Evolutionary conservation across 2,797 vertebrate genomes (phyloP).

Genomic region (Macropodus opercularis): DNA sequence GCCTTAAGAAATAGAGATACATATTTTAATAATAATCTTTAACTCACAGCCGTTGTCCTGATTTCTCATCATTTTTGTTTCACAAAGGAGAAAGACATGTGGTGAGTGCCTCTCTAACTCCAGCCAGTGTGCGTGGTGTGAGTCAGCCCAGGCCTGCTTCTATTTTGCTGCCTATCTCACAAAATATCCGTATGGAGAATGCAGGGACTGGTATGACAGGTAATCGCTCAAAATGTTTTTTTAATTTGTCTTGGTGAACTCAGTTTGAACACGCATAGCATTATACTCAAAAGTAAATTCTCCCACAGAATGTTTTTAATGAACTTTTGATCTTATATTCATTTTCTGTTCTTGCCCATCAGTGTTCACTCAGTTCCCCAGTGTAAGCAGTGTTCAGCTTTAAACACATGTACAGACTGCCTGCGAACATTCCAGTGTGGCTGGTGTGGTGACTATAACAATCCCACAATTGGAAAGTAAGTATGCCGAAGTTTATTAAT

Average conservation of each 20-base stretch:
- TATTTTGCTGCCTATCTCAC: constrained; percentile 93
- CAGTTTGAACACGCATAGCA: no score
- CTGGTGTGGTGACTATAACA: constrained; percentile 93
- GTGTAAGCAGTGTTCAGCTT: constrained; percentile 88
- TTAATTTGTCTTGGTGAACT: no score
- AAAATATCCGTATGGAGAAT: constrained; percentile 92
- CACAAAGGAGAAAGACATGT: constrained; percentile 86
- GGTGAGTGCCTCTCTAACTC: constrained; percentile 92
- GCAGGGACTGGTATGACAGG: constrained; percentile 96
- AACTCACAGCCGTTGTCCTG: background rate
- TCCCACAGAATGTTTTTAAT: no score
- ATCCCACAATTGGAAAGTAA: constrained; percentile 92
- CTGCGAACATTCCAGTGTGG: constrained; percentile 91
- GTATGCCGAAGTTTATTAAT: constrained; percentile 11
- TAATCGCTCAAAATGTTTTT: no score
- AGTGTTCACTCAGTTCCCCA: constrained; percentile 92
- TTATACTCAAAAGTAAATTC: no score
- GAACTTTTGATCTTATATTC: background rate
- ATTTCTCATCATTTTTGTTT: constrained; percentile 13
- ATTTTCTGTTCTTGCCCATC: constrained; percentile 7
- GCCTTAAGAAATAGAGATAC: background rate
- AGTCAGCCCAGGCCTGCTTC: constrained; percentile 92
- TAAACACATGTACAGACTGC: constrained; percentile 87
- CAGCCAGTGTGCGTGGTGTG: constrained; percentile 96
- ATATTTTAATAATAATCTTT: background rate